These are phyloP conservation scores for Noctua fimbriata DNA, from an alignment of 2,888 invertebrate genomes.

Conservation along the genomic window DNA sequence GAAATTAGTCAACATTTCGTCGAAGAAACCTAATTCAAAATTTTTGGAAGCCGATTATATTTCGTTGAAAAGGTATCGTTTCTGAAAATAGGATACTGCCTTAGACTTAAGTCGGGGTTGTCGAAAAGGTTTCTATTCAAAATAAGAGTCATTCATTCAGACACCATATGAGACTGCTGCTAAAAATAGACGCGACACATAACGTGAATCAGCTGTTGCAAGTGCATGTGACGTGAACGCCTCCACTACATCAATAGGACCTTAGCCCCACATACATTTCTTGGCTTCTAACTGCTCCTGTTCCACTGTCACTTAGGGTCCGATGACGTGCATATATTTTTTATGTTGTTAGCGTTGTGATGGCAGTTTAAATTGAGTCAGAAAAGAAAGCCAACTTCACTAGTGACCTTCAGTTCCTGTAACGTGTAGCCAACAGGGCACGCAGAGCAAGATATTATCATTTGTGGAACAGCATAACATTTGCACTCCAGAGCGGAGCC, in stretches of 20 bases:
- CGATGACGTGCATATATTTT: not conserved
- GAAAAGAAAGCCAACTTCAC: not conserved
- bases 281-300: not conserved
- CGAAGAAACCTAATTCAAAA: slow-evolving; percentile 6
- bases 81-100: slow-evolving; percentile 12
- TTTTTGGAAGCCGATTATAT: slow-evolving; percentile 2
- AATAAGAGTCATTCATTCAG: slow-evolving; percentile 71
- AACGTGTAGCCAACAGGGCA: not conserved
- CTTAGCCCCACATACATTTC: slow-evolving; percentile 16
- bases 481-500: not conserved
- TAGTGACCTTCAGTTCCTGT: not conserved
- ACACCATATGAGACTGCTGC: slow-evolving; percentile 74
- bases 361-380: not conserved
- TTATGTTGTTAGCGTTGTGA: not conserved
- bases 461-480: not conserved
- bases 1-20: slow-evolving; percentile 20
- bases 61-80: slow-evolving; percentile 11
- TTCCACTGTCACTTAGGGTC: not conserved
- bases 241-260: slow-evolving; percentile 47
- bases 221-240: slow-evolving; percentile 73
- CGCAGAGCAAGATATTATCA: not conserved
- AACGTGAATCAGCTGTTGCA: slow-evolving; percentile 82
- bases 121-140: slow-evolving; percentile 52
- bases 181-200: slow-evolving; percentile 82
- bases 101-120: not conserved